Percentiles rank a stretch among this genome's conserved stretches.
Conservation (phyloP, 2,113 vertebrate species). For the Ageneiosus marmoratus region DNA sequence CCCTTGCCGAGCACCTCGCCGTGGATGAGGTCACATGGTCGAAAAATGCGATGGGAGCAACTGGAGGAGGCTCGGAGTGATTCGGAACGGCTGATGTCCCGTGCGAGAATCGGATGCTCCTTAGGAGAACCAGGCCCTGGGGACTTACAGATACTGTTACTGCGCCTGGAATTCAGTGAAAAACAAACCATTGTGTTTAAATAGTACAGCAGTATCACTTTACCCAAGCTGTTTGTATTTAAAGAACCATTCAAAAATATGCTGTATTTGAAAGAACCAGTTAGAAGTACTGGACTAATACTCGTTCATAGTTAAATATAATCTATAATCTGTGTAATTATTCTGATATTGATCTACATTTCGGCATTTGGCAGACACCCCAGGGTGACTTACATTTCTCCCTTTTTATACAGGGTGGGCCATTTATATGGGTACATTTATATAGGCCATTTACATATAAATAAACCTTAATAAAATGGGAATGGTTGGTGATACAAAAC, state of each 20-base stretch:
- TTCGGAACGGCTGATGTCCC: conserved; percentile 91
- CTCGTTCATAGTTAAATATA: not conserved
- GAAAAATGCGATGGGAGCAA: conserved; percentile 93
- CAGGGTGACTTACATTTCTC: no score
- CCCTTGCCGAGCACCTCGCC: conserved; percentile 94
- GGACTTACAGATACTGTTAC: conserved; percentile 93
- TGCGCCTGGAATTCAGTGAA: conserved; percentile 74
- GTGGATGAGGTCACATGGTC: conserved; percentile 91
- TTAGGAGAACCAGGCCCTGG: conserved; percentile 87
- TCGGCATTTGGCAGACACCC: no score
- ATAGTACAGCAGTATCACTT: not conserved
- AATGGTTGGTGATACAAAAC: no score
- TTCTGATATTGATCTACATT: not conserved
- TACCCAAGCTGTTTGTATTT: not conserved
- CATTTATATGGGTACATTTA: no score
- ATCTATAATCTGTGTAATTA: not conserved
- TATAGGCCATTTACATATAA: no score
- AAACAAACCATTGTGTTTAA: not conserved
- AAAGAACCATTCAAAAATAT: not conserved
- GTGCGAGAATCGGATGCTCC: conserved; percentile 75
- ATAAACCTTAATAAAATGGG: no score
- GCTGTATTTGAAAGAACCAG: not conserved
- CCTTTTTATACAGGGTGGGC: no score
- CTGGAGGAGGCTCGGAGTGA: conserved; percentile 88
- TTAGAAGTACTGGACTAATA: not conserved